Evolutionary conservation across 2,113 vertebrate genomes (phyloP).

Genomic region (Heterotis niloticus): DNA sequence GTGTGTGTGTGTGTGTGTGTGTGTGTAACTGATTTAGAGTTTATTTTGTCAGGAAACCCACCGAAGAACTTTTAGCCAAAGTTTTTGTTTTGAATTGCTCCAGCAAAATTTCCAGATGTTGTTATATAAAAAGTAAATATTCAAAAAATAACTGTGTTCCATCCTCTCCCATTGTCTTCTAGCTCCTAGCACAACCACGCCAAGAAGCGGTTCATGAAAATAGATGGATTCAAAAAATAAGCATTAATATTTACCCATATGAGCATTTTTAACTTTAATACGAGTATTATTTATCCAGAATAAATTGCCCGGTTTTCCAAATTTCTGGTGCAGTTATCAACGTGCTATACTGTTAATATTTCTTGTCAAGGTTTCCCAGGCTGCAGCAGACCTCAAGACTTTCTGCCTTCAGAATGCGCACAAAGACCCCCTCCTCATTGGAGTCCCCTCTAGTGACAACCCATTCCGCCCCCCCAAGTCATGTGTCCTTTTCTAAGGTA

Average conservation of each 20-base stretch:
- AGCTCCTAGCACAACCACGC: neutral
- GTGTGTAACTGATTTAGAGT: neutral
- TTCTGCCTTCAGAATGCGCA: slow-evolving; percentile 51
- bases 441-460: slow-evolving; percentile 48
- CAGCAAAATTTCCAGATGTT: too few species aligned
- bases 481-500: slow-evolving; percentile 47
- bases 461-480: slow-evolving; percentile 52
- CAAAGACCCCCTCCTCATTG: slow-evolving; percentile 48
- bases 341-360: neutral
- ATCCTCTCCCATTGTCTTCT: neutral
- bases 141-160: neutral
- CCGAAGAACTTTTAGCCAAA: too few species aligned
- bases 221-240: too few species aligned
- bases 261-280: too few species aligned
- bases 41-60: too few species aligned
- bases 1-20: neutral
- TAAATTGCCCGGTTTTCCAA: too few species aligned
- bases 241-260: too few species aligned
- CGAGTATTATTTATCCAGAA: too few species aligned
- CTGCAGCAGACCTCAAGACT: slow-evolving; percentile 41
- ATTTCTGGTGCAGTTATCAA: too few species aligned
- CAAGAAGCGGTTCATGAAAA: too few species aligned
- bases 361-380: slow-evolving; percentile 45
- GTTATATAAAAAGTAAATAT: too few species aligned
- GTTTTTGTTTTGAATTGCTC: too few species aligned